Evolutionary conservation across 2,797 vertebrate species (phyloP), one percentile per base, ranked within the genome.

Genomic region (Gymnodraco acuticeps): DNA sequence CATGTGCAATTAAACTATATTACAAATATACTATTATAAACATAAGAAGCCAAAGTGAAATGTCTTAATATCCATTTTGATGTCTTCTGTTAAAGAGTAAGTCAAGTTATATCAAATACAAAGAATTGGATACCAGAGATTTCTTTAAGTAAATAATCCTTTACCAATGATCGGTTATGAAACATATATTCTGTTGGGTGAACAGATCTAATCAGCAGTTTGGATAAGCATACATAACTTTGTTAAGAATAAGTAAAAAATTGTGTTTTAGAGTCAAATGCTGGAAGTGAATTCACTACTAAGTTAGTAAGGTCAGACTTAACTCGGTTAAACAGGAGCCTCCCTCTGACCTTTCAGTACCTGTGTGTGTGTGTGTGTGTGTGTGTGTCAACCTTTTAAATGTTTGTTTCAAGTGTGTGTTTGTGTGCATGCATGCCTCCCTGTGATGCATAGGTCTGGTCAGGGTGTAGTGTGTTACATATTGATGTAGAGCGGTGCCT

Each of bases 401-500:
- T 23, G 2, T 23, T 23, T 23, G 23, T 23, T 23, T 23, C 23
- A 23, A 23, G 58, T 56, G 45, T 50, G 58, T 79, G 67, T 23
- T 1, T 70, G 2, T 66, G 64, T 58, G 48, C 59, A 45, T 50
- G 56, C 33, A 19, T 47, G 58, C 52, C 56, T 52, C 12, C 50
- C 13, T 63, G 1, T 81, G 75, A 80, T 73, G 70, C n/a, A 8
- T 63, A 59, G 68, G 81, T 86, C 75, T 76, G 60, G 72, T 83
- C 74, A 61, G 60, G 80, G 60, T 77, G 85, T 38, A 70, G 20
- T 20, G 60, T 73, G 83, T 88, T 88, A 89, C 89, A 91, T 91
- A 92, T 88, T 87, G 84, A 91, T 91, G 81, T 61, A 47, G 13
- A 50, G 73, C 67, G 33, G 73, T 70, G 78, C 14, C 78, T 86